Conservation (phyloP, 2,888 invertebrate genomes). For the Cryptus viduatorius region DNA sequence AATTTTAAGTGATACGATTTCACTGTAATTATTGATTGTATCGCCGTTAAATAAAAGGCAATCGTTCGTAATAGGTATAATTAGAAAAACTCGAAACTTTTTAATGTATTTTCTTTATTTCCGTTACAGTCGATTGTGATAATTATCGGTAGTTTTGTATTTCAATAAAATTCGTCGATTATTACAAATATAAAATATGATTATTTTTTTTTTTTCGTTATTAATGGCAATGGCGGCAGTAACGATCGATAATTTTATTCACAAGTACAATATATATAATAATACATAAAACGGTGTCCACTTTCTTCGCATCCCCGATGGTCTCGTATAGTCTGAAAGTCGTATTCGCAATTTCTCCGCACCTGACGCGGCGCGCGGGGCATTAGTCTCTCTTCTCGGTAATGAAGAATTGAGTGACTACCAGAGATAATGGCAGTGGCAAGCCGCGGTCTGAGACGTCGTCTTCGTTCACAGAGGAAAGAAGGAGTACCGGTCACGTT, state of each 20-base stretch:
- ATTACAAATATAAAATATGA: neutral
- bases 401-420: constrained; percentile 67
- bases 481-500: constrained; percentile 50
- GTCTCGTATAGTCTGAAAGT: constrained; percentile 33
- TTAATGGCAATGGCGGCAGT: neutral
- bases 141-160: neutral
- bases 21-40: too few species aligned
- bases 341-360: constrained; percentile 62
- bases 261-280: neutral
- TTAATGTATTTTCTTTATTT: neutral
- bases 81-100: neutral
- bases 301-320: constrained; percentile 60
- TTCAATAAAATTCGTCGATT: neutral
- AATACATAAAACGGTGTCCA: constrained; percentile 41
- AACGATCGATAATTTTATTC: constrained; percentile 29
- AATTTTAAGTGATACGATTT: neutral
- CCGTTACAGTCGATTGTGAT: neutral
- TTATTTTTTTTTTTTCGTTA: neutral
- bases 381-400: constrained; percentile 62
- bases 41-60: too few species aligned
- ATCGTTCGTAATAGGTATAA: too few species aligned
- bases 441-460: constrained; percentile 26
- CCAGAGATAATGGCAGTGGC: constrained; percentile 59
- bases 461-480: constrained; percentile 19
- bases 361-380: constrained; percentile 52